Conservation (phyloP, 2,113 vertebrate genomes). For the Paracanthobrama guichenoti region DNA sequence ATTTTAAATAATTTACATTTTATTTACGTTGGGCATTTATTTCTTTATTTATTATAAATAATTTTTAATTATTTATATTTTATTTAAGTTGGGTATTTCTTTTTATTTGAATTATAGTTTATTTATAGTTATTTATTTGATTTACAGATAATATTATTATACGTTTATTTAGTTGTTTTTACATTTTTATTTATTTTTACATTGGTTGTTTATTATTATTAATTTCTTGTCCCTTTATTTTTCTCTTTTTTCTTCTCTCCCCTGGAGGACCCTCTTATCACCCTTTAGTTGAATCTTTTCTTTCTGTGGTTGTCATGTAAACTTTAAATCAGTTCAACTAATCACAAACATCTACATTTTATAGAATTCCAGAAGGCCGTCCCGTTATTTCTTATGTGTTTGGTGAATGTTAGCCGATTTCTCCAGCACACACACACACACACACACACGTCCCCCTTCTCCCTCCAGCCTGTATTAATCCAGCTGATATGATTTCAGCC, state of each 20-base stretch:
- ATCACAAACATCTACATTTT: not conserved
- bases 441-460: not conserved
- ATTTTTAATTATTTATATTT: no score
- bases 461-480: constrained; percentile 16
- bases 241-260: not conserved
- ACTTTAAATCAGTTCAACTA: not conserved
- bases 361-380: not conserved
- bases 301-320: not conserved
- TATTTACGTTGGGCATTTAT: no score
- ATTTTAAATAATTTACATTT: no score
- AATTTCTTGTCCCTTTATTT: not conserved
- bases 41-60: no score
- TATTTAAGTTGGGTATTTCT: no score
- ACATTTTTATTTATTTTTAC: not conserved
- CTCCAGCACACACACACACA: not conserved
- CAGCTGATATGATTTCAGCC: constrained; percentile 23
- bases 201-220: not conserved
- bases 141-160: not conserved
- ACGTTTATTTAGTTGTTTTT: not conserved
- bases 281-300: not conserved
- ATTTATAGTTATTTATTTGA: not conserved
- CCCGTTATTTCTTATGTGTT: not conserved
- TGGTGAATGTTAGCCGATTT: not conserved
- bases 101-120: not conserved
- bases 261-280: not conserved